Evolutionary conservation across 2,113 vertebrate genomes (phyloP).

Genomic region (Dryoscopus gambensis): DNA sequence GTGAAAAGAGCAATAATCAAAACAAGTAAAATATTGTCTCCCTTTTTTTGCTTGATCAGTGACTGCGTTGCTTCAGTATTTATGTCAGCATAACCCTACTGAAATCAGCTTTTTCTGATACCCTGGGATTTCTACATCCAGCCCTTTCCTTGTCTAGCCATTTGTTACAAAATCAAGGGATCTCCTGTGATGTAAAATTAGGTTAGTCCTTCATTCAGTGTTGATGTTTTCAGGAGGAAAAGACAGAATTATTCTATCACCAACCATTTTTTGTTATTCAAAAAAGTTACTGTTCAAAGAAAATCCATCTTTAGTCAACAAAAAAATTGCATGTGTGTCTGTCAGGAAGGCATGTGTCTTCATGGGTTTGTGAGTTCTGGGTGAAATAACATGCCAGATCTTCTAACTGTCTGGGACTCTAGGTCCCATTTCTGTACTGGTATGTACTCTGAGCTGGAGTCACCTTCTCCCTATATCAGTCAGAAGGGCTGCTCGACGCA

Average conservation of each 20-base stretch:
- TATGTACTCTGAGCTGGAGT: neutral
- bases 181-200: neutral
- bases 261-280: neutral
- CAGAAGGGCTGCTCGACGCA: neutral
- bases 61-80: neutral
- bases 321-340: neutral
- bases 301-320: neutral
- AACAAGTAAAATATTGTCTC: neutral
- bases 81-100: neutral
- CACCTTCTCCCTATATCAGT: neutral
- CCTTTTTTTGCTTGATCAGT: neutral
- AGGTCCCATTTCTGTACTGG: neutral
- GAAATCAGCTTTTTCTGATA: neutral
- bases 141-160: neutral
- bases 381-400: neutral
- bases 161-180: neutral
- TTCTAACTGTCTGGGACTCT: neutral
- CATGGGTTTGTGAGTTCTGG: accelerated
- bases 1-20: neutral
- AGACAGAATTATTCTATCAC: neutral
- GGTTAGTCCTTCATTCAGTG: neutral
- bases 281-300: neutral
- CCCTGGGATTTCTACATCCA: neutral
- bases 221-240: neutral
- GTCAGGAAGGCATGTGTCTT: neutral